Percentiles rank a stretch among this genome's conserved stretches.
Evolutionary conservation across 1,140 invertebrate genomes (phyloP).

Genomic region (Drosophila bocqueti): DNA sequence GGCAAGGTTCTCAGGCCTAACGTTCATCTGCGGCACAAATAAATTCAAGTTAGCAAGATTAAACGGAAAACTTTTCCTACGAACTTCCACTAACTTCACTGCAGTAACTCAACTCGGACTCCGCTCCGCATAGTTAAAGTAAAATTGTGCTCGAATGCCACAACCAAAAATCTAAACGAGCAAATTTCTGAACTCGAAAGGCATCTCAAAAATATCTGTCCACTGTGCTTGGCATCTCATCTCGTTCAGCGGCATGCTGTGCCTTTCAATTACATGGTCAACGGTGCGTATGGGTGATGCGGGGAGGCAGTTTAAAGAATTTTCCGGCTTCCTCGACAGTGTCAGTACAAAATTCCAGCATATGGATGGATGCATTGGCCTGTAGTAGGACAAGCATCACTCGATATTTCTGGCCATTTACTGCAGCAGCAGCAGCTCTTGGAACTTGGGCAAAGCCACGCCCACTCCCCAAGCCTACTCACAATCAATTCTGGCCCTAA

Average conservation of each 20-base stretch:
- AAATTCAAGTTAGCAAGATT: constrained; percentile 27
- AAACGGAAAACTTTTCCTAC: constrained; percentile 20
- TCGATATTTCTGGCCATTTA: constrained; percentile 38
- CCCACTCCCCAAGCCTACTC: constrained; percentile 20
- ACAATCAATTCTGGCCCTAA: constrained; percentile 45
- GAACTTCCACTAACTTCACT: constrained; percentile 13
- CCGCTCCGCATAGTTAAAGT: background rate
- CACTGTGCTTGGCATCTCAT: constrained; percentile 25
- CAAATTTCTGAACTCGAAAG: constrained; percentile 17
- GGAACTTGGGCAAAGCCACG: constrained; percentile 15
- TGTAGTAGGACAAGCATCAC: constrained; percentile 15
- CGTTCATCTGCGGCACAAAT: background rate
- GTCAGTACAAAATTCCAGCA: constrained; percentile 47
- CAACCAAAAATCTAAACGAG: constrained; percentile 26
- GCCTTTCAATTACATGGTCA: constrained; percentile 40
- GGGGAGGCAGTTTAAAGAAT: constrained; percentile 24
- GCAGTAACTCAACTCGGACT: constrained; percentile 25
- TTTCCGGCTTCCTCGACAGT: constrained; percentile 36
- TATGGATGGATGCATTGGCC: constrained; percentile 47
- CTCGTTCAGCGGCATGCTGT: constrained; percentile 24
- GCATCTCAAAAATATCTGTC: constrained; percentile 29
- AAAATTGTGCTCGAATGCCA: constrained; percentile 19
- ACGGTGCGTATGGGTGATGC: constrained; percentile 45
- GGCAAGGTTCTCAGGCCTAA: background rate
- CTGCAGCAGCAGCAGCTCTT: constrained; percentile 40